A percentile compares a stretch with the other conserved stretches of the same genome.
These are phyloP conservation scores for Achroia grisella DNA, from an alignment of 1,140 invertebrate species.

Conservation along the genomic window DNA sequence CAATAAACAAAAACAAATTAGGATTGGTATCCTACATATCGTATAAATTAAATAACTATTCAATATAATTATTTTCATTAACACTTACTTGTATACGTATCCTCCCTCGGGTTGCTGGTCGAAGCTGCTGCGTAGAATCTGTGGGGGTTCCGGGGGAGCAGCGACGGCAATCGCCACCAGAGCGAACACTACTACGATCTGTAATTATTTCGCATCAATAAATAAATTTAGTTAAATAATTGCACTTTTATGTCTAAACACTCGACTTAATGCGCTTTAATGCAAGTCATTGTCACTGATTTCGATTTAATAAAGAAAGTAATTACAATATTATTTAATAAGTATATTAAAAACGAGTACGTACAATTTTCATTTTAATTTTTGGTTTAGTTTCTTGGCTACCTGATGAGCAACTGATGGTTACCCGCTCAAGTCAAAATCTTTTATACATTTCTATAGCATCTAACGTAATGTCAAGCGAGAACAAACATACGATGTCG, in stretches of 20 bases:
- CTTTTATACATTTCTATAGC: constrained; percentile 68
- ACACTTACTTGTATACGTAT: constrained; percentile 44
- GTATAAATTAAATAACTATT: too few relatives aligned
- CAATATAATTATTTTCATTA: background rate
- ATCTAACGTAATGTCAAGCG: constrained; percentile 54
- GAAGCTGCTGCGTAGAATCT: constrained; percentile 52
- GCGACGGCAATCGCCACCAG: constrained; percentile 43
- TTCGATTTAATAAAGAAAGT: background rate
- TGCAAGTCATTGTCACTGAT: constrained; percentile 1
- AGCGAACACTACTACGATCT: constrained; percentile 59
- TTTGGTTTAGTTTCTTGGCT: constrained; percentile 39
- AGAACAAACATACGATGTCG: constrained; percentile 42
- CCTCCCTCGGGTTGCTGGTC: constrained; percentile 43
- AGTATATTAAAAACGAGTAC: constrained; percentile 10
- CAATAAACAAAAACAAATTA: too few relatives aligned
- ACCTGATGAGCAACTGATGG: constrained; percentile 59
- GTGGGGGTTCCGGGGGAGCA: constrained; percentile 22
- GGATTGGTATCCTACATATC: too few relatives aligned
- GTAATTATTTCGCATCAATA: constrained; percentile 2
- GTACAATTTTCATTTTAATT: constrained; percentile 63
- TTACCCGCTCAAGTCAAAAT: constrained; percentile 35
- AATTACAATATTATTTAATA: background rate
- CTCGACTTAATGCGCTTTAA: background rate
- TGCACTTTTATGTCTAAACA: background rate
- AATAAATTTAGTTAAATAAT: background rate